Percentiles rank a stretch among this genome's conserved stretches.
phyloP scores from a whole-genome alignment of 2,888 invertebrate species.

The Halictus quadricinctus region DNA sequence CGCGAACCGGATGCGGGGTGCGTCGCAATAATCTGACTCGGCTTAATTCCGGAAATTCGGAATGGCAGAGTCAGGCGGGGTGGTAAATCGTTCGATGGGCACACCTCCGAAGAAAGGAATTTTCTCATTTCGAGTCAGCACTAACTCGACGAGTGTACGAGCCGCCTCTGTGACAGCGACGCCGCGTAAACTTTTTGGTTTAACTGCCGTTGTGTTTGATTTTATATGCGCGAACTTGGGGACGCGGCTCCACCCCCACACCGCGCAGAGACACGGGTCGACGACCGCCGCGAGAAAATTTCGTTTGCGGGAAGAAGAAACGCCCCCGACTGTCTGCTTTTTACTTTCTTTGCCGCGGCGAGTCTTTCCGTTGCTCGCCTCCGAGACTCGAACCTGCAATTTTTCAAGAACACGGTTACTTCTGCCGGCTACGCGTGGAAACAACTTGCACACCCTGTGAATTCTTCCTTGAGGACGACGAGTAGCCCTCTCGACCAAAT shows the following conservation, averaged over 20 bases:
- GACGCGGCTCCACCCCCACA: conserved; percentile 1
- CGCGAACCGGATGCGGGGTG: no score
- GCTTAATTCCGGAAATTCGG: conserved; percentile 44
- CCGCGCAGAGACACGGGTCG: conserved; percentile 32
- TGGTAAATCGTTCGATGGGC: conserved; percentile 37
- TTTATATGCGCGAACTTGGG: conserved; percentile 58
- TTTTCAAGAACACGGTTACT: background rate
- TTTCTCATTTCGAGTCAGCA: conserved; percentile 62
- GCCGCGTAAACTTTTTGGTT: conserved; percentile 64
- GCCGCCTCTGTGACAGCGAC: conserved; percentile 37
- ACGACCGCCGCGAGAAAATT: conserved; percentile 48
- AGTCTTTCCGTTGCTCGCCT: background rate
- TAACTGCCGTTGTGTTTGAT: conserved; percentile 54
- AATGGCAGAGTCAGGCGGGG: background rate
- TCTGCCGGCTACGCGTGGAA: background rate
- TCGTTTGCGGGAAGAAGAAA: conserved; percentile 42
- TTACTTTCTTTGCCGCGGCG: background rate
- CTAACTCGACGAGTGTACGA: conserved; percentile 60
- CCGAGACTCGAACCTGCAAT: background rate
- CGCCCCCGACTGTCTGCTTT: background rate
- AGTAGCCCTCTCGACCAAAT: background rate
- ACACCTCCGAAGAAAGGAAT: conserved; percentile 59
- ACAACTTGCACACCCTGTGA: background rate
- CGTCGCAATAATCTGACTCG: background rate
- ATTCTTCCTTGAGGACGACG: background rate